A percentile compares a stretch with the other conserved stretches of the same genome.
Conservation (phyloP, 2,797 vertebrate species). For the Crocidura indochinensis region DNA sequence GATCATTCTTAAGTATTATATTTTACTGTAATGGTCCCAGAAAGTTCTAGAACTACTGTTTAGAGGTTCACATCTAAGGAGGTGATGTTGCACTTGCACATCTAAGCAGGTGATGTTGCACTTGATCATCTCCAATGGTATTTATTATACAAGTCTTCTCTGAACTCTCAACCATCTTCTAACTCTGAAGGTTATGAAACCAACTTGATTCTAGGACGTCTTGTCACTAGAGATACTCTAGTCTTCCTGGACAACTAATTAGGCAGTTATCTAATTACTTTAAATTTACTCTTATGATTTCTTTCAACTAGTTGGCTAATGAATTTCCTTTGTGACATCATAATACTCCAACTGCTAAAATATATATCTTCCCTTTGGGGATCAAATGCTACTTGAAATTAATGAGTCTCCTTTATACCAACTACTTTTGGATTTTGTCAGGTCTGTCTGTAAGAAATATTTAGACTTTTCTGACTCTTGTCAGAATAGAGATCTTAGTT, state of each 20-base stretch:
- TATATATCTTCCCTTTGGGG: slow-evolving; percentile 82
- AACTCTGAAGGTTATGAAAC: slow-evolving; percentile 68
- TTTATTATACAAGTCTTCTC: slow-evolving; percentile 49
- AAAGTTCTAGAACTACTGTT: slow-evolving; percentile 19
- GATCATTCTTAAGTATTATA: slow-evolving; percentile 4
- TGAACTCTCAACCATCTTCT: neutral
- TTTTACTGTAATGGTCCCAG: neutral
- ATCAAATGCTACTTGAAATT: slow-evolving; percentile 83
- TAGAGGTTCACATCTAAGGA: neutral
- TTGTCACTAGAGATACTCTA: slow-evolving; percentile 79
- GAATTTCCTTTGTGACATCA: slow-evolving; percentile 84
- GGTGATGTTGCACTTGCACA: neutral
- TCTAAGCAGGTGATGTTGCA: neutral
- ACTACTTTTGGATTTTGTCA: slow-evolving; percentile 80
- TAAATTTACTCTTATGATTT: slow-evolving; percentile 72
- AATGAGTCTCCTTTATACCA: slow-evolving; percentile 80
- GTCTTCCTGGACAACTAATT: slow-evolving; percentile 84
- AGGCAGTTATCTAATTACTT: slow-evolving; percentile 86
- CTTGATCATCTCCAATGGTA: neutral
- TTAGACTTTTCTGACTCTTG: slow-evolving; percentile 66
- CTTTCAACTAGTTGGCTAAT: slow-evolving; percentile 72
- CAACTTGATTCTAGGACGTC: slow-evolving; percentile 67
- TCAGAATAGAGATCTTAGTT: slow-evolving; percentile 65
- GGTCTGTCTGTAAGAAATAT: slow-evolving; percentile 78
- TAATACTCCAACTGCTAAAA: slow-evolving; percentile 79